phyloP scores from a whole-genome alignment of 2,888 invertebrate genomes.

The Thereva unica region DNA sequence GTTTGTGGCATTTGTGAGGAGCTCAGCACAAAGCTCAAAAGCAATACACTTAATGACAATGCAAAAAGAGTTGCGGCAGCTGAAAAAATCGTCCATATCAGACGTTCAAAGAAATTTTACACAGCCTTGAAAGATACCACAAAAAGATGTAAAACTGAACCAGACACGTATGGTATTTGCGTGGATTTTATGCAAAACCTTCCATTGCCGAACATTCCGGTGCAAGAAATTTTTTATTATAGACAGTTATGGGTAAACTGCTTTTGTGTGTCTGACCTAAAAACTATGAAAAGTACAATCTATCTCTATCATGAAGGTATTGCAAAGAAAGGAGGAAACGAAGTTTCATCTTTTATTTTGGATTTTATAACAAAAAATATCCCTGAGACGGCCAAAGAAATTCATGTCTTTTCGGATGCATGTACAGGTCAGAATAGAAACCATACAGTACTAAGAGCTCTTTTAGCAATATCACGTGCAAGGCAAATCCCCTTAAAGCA shows the following conservation, averaged over 20 bases:
- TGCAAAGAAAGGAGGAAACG: conserved; percentile 20
- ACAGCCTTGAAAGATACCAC: background rate
- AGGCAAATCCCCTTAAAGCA: too few species aligned
- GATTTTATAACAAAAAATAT: too few species aligned
- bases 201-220: conserved; percentile 11
- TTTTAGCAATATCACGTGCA: too few species aligned
- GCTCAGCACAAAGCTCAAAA: background rate
- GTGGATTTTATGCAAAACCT: conserved; percentile 8
- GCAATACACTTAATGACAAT: background rate
- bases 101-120: conserved; percentile 3
- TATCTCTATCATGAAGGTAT: conserved; percentile 31
- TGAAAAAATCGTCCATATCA: background rate
- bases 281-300: background rate
- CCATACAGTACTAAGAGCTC: too few species aligned
- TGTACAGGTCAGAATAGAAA: too few species aligned
- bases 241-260: conserved; percentile 4
- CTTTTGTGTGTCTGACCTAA: conserved; percentile 10
- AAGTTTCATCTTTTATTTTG: too few species aligned
- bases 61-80: conserved; percentile 1
- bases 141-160: conserved; percentile 1
- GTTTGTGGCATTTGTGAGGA: background rate
- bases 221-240: conserved; percentile 18
- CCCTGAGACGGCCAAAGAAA: too few species aligned
- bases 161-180: background rate
- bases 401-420: too few species aligned